phyloP scores from a whole-genome alignment of 2,797 vertebrate genomes.

The Darevskia mixta region DNA sequence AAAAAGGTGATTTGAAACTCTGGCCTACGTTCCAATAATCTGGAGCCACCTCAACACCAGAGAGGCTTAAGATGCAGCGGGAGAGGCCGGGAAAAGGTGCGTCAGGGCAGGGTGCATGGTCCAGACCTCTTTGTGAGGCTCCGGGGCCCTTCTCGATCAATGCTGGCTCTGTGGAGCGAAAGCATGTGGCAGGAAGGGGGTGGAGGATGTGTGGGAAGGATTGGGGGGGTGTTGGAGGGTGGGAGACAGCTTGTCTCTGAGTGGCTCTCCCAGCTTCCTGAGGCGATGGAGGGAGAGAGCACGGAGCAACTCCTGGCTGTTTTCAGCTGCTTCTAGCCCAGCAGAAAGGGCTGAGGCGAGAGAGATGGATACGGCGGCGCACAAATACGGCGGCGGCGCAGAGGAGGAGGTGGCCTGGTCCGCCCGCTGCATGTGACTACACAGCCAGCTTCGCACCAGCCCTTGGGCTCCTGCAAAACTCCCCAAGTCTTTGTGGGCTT shows the following conservation, averaged over 20 bases:
- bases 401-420: not conserved
- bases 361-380: not conserved
- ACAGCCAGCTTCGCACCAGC: not conserved
- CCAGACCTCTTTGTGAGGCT: not conserved
- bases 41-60: too few relatives aligned
- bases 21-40: not conserved
- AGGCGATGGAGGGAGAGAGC: not conserved
- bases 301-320: not conserved
- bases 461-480: not conserved
- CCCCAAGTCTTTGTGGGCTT: not conserved
- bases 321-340: too few relatives aligned
- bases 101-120: not conserved
- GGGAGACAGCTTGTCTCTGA: not conserved
- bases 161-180: slow-evolving; percentile 15
- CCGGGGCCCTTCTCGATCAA: slow-evolving; percentile 8
- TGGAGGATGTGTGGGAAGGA: slow-evolving; percentile 7
- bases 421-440: not conserved
- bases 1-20: not conserved
- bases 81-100: not conserved
- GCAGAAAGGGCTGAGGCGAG: not conserved
- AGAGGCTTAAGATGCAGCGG: not conserved
- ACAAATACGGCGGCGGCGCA: too few relatives aligned
- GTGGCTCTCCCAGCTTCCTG: not conserved
- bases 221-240: not conserved
- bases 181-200: slow-evolving; percentile 33